Evolutionary conservation across 2,797 vertebrate genomes (phyloP), one percentile per base, ranked within the genome.

Genomic region (Pantherophis alleghaniensis): DNA sequence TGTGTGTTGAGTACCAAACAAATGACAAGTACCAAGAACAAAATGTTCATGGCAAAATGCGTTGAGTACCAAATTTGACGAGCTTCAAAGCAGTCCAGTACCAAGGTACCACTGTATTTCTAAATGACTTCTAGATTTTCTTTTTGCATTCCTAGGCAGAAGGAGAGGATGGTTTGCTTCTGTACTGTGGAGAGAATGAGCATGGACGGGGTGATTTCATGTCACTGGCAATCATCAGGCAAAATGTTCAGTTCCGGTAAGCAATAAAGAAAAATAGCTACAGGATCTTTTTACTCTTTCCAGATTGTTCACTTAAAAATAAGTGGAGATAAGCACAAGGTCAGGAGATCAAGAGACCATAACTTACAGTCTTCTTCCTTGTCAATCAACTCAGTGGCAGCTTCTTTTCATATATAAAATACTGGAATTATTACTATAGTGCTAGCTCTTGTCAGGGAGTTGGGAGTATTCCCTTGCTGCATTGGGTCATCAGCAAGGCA

Each of bases 111-210:
- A 61, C 1, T 57, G 32, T 87, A 9, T 10, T 60, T 47, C 63
- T 59, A 59, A n/a, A 63, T 79, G 13, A 26, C 18, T n/a, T 42
- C 69, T 63, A 63, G 13, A 9, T 89, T 86, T 83, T 57, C 10
- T 2, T 86, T 93, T 60, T 87, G 4, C n/a, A 86, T 87, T 94
- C 88, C 28, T 97, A 99, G 99, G 97, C 99, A 7, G 98, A 99
- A 93, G 97, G 97, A 0, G 98, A 99, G 92, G 99, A 99, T 0
- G 99, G 99, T 53, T 97, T 99, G 91, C 96, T 99, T 86, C 97
- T 99, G 1, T 99, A 99, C 96, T 99, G 99, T 56, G 99, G 99
- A 79, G 99, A 99, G 97, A 99, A 98, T 13, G 99, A 99, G 86
- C 98, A 98, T 0, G 98, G 99, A 1, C 98, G 97, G 6, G 99